Conservation (phyloP, 2,113 vertebrate genomes). For the Motacilla alba region DNA sequence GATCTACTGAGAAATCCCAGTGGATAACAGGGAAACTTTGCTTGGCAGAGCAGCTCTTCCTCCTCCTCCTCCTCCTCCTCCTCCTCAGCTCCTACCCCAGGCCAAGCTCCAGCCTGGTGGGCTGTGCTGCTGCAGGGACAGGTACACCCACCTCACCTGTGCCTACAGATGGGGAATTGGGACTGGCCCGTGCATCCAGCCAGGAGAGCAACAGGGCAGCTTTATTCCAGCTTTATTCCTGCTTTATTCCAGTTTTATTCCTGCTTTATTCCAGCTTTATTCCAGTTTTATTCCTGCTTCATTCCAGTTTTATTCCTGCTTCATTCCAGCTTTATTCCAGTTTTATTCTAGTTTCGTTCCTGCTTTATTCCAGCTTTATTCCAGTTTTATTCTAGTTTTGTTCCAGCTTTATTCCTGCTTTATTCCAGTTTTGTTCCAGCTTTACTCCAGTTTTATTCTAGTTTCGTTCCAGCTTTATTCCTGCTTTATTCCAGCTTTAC, state of each 20-base stretch:
- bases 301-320: background rate
- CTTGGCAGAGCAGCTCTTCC: background rate
- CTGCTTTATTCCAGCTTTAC: too few relatives aligned
- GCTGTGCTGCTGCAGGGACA: background rate
- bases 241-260: background rate
- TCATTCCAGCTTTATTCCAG: background rate
- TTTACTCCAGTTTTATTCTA: too few relatives aligned
- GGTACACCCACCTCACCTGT: rapidly evolving
- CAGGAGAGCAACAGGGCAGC: background rate
- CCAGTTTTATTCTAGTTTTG: background rate
- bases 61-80: background rate
- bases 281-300: background rate
- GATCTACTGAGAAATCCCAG: background rate
- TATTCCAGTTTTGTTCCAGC: too few relatives aligned
- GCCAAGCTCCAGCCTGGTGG: background rate
- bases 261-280: background rate
- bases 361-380: background rate
- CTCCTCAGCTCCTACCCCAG: background rate
- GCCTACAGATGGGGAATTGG: rapidly evolving
- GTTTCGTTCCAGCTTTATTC: too few relatives aligned
- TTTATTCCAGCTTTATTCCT: background rate
- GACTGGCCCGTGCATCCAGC: background rate
- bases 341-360: background rate
- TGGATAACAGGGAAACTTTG: background rate
- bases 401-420: too few relatives aligned